Percentiles rank a stretch among this genome's conserved stretches.
These are phyloP conservation scores for Zophobas morio DNA, from an alignment of 1,140 invertebrate species.

Conservation along the genomic window DNA sequence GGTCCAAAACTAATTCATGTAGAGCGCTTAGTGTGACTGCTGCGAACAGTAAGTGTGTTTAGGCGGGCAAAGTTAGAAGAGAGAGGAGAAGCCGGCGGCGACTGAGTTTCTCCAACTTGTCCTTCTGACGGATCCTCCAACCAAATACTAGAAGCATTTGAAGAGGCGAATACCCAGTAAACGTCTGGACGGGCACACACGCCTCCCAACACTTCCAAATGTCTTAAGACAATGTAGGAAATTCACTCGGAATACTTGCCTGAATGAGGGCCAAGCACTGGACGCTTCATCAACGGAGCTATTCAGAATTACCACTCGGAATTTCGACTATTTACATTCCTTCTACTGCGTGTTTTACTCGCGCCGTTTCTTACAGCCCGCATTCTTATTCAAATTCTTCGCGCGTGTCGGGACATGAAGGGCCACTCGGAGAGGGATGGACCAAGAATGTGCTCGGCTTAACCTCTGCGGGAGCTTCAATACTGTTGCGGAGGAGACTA, in stretches of 20 bases:
- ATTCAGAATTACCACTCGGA: slow-evolving; percentile 64
- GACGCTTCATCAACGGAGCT: slow-evolving; percentile 64
- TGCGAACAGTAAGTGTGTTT: slow-evolving; percentile 55
- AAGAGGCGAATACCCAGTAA: slow-evolving; percentile 26
- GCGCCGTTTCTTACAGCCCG: slow-evolving; percentile 40
- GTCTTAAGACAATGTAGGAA: slow-evolving; percentile 53
- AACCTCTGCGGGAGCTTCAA: too few species aligned
- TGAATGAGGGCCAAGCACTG: slow-evolving; percentile 56
- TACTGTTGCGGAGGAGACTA: too few species aligned
- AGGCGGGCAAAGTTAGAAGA: slow-evolving; percentile 48
- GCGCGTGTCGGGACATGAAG: slow-evolving; percentile 20
- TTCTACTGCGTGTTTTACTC: slow-evolving; percentile 40
- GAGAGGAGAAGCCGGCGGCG: slow-evolving; percentile 51
- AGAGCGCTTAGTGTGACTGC: slow-evolving; percentile 56
- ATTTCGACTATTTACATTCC: slow-evolving; percentile 65
- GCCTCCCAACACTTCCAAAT: slow-evolving; percentile 49
- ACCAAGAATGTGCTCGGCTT: neutral
- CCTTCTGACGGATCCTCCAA: slow-evolving; percentile 50
- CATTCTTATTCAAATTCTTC: slow-evolving; percentile 43
- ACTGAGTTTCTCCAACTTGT: slow-evolving; percentile 53
- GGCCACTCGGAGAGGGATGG: slow-evolving; percentile 9
- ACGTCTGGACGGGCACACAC: slow-evolving; percentile 35
- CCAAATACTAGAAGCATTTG: slow-evolving; percentile 44
- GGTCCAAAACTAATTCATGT: slow-evolving; percentile 57
- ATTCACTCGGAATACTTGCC: slow-evolving; percentile 51